Base-by-base conservation (phyloP, 2,113 vertebrate species). In the Hystrix brachyura region DNA sequence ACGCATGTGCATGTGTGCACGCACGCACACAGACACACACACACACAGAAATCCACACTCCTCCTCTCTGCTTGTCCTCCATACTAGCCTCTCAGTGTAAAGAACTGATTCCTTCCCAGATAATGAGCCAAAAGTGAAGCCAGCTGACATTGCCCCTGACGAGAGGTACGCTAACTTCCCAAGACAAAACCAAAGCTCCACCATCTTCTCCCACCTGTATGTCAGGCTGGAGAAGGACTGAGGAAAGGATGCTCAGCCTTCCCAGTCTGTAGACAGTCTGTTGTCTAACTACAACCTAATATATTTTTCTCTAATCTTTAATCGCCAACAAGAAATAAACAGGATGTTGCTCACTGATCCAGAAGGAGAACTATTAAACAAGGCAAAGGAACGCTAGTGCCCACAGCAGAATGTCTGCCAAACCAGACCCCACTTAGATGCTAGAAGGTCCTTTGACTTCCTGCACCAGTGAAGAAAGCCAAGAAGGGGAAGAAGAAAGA, bases 241-340 rank as follows among this genome's bases (percentile, higher is more conserved):
- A 14, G 9, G 83, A 88, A 83, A 53, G 57, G 14, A 82, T 57
- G 14, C 0, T 0, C 1, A 1, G 0, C 12, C 53, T 97, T 98
- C 99, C 98, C 98, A 99, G 98, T 98, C 98, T 97, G 93, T 97
- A 97, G 97, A 96, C 98, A 98, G 97, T 76, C 95, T 98, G 94
- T 43, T 55, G 93, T 94, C 94, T 88, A 87, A 89, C 95, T 93
- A 96, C 62, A 95, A 96, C 90, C 80, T 80, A 94, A 98, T 96
- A 92, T 85, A 79, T 94, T 98, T 95, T 83, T 51, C 13, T 57
- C 71, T 94, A 48, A 82, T 76, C 8, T 97, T 98, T 97, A 97
- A 97, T 97, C 95, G 95, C 97, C 94, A 97, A 94, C 95, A 97
- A 97, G 98, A 97, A 97, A 87, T 90, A 98, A 97, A 97, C 91